These are phyloP conservation scores for Blera fallax DNA, from an alignment of 2,888 invertebrate genomes.

Conservation along the genomic window DNA sequence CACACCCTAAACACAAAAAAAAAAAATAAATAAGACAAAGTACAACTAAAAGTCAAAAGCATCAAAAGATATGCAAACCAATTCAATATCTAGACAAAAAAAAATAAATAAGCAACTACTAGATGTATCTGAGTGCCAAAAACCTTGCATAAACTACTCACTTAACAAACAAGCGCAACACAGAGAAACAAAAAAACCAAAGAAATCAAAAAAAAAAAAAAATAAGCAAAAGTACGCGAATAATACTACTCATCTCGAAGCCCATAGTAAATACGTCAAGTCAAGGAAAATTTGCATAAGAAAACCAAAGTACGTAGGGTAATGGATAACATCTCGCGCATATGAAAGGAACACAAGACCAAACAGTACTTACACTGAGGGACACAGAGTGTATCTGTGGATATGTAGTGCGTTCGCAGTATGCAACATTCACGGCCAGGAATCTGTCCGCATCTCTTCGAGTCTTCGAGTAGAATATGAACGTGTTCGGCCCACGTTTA, in stretches of 20 bases:
- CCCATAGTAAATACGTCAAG: constrained; percentile 63
- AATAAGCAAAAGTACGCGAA: constrained; percentile 27
- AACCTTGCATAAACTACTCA: constrained; percentile 61
- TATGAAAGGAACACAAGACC: constrained; percentile 35
- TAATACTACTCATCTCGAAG: constrained; percentile 61
- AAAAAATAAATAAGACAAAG: background rate
- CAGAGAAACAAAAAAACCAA: background rate
- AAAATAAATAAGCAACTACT: constrained; percentile 3
- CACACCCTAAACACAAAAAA: no score
- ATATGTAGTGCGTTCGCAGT: constrained; percentile 22
- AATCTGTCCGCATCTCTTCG: constrained; percentile 30
- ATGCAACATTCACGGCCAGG: constrained; percentile 10
- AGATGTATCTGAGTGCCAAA: constrained; percentile 63
- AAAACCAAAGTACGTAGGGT: constrained; percentile 64
- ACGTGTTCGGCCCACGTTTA: constrained; percentile 67
- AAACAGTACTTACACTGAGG: no score
- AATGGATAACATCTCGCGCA: constrained; percentile 61
- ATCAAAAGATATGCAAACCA: constrained; percentile 38
- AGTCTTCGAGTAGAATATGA: constrained; percentile 47
- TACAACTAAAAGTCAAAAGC: background rate
- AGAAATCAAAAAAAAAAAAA: background rate
- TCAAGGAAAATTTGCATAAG: constrained; percentile 56
- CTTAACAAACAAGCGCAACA: constrained; percentile 58
- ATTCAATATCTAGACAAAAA: constrained; percentile 12
- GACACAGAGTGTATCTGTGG: background rate